Evolutionary conservation across 2,113 vertebrate species (phyloP).

Genomic region (Fulica atra): DNA sequence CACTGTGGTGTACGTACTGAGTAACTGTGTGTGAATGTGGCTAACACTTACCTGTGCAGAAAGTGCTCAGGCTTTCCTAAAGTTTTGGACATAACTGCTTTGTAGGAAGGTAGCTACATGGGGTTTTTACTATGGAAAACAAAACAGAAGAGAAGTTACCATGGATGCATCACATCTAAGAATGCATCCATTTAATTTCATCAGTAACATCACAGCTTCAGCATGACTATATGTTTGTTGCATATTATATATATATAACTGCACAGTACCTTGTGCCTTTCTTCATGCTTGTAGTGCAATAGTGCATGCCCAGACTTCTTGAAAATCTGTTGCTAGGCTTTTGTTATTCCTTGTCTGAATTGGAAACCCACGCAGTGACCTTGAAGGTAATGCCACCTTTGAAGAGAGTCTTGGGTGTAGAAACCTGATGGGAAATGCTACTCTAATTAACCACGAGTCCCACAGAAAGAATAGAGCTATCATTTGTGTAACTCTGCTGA

Average conservation of each 20-base stretch:
- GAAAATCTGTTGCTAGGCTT: not conserved
- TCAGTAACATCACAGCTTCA: not conserved
- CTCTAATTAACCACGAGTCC: not conserved
- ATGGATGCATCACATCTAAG: accelerated
- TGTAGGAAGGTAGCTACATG: not conserved
- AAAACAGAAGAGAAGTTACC: not conserved
- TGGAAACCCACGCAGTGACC: not conserved
- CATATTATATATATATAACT: not conserved
- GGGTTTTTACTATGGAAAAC: not conserved
- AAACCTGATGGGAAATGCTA: not conserved
- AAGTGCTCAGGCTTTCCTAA: not conserved
- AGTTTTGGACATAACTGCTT: not conserved
- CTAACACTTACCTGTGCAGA: not conserved
- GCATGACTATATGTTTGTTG: accelerated
- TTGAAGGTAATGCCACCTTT: not conserved
- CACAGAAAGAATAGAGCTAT: not conserved
- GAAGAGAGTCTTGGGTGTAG: not conserved
- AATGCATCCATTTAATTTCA: accelerated
- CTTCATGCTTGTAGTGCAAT: not conserved
- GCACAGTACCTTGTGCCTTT: not conserved
- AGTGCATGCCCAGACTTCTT: not conserved
- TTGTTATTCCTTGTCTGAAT: not conserved
- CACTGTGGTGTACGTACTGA: not conserved
- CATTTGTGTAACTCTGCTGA: conserved; percentile 6
- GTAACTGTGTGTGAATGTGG: not conserved